Base-by-base conservation (phyloP, 2,113 vertebrate genomes). In the Tautogolabrus adspersus region DNA sequence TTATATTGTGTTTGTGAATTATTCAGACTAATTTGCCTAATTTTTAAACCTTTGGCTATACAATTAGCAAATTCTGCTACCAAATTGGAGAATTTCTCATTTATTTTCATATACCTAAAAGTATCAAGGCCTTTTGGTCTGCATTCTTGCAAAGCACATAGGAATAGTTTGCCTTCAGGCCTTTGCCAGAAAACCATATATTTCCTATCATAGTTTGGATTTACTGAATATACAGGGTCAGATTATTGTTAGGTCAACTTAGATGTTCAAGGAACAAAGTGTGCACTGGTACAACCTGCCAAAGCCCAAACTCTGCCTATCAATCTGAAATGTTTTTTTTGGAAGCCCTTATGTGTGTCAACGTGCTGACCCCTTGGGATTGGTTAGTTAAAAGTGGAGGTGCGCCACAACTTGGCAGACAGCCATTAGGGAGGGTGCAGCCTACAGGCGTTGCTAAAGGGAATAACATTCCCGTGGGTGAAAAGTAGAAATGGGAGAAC, bases 321-420 rank as follows among this genome's bases (percentile, higher is more conserved):
- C 2, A 2, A n/a, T 52, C n/a, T 9, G 19, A 21, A 52, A n/a
- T 21, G n/a, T 13, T 49, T 13, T 47, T n/a, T 16, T 49, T 18
- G 18, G 40, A 10, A 42, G 40, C 11, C 40, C 30, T 34, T 34
- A 46, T 46, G 44, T 46, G 44, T 16, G 44, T 49, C 15, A 18
- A 49, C 7, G 8, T 57, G n/a, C 59, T 15, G 26, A 40, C 22
- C 54, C 15, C 21, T 13, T 59, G 26, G 40, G 72, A 66, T n/a
- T 40, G 63, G 21, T 21, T 26, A 18, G 57, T 65, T 71, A 52
- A 3, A 44, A 52, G 49, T 57, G 38, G 9, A 26, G 54, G 54
- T 71, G 13, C 9, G 57, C 12, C 49, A 21, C 30, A 74, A 34
- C 46, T 23, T 73, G 56, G 63, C 55, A 74, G 54, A 8, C 46